phyloP scores from a whole-genome alignment of 2,797 vertebrate species.

The Cirrhinus mrigala region DNA sequence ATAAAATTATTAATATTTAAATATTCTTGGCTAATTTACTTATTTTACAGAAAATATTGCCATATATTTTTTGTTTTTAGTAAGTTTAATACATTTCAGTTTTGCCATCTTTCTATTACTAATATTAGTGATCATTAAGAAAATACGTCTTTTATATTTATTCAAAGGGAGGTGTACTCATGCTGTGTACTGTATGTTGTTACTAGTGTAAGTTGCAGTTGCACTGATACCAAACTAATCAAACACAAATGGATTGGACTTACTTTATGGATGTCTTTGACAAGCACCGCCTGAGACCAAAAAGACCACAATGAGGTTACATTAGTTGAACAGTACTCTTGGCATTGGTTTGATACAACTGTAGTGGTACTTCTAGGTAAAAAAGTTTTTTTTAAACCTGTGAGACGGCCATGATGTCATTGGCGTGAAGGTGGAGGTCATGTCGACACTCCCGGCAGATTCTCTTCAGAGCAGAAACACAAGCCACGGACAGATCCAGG shows the following conservation, averaged over 20 bases:
- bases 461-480: slow-evolving; percentile 95
- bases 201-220: neutral
- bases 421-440: slow-evolving; percentile 87
- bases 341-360: neutral
- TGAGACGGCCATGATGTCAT: slow-evolving; percentile 91
- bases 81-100: too few species aligned
- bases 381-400: slow-evolving; percentile 82
- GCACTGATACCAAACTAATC: neutral
- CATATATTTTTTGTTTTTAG: too few species aligned
- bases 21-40: too few species aligned
- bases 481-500: slow-evolving; percentile 93
- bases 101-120: too few species aligned
- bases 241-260: slow-evolving; percentile 61
- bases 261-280: slow-evolving; percentile 98
- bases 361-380: neutral
- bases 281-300: slow-evolving; percentile 85
- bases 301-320: neutral
- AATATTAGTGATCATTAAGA: too few species aligned
- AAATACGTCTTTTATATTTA: too few species aligned
- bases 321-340: neutral
- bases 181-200: neutral
- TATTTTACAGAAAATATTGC: too few species aligned
- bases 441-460: slow-evolving; percentile 96
- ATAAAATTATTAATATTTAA: too few species aligned
- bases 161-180: too few species aligned